These are phyloP conservation scores for Sarcophilus harrisii DNA, from an alignment of 2,797 vertebrate species.

Conservation along the genomic window DNA sequence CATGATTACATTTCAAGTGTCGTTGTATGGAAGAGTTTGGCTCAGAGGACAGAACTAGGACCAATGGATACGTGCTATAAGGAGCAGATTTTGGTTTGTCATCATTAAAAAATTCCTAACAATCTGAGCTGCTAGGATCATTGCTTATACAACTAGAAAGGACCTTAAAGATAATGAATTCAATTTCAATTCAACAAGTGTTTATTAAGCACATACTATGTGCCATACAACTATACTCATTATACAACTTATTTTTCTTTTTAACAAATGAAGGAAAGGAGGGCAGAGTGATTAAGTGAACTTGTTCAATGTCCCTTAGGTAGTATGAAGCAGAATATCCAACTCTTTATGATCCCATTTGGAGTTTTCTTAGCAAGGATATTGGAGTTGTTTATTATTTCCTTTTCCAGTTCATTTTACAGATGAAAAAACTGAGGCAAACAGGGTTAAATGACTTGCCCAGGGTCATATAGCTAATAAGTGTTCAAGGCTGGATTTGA, in stretches of 20 bases:
- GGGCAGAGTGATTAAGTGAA: neutral
- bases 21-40: neutral
- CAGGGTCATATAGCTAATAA: too few species aligned
- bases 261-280: neutral
- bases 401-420: too few species aligned
- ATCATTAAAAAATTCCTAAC: neutral
- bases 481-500: too few species aligned
- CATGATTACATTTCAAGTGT: neutral
- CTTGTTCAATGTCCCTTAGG: neutral
- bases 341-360: neutral
- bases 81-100: neutral
- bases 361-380: too few species aligned
- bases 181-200: neutral
- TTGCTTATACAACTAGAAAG: neutral
- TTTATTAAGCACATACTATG: neutral
- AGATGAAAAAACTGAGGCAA: too few species aligned
- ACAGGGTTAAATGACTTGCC: too few species aligned
- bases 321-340: neutral
- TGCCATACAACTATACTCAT: too few species aligned
- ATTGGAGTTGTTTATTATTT: too few species aligned
- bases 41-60: neutral
- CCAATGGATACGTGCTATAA: neutral
- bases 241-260: neutral
- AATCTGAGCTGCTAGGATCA: neutral
- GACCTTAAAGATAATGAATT: neutral